phyloP scores from a whole-genome alignment of 2,797 vertebrate genomes.

The Avahi laniger region DNA sequence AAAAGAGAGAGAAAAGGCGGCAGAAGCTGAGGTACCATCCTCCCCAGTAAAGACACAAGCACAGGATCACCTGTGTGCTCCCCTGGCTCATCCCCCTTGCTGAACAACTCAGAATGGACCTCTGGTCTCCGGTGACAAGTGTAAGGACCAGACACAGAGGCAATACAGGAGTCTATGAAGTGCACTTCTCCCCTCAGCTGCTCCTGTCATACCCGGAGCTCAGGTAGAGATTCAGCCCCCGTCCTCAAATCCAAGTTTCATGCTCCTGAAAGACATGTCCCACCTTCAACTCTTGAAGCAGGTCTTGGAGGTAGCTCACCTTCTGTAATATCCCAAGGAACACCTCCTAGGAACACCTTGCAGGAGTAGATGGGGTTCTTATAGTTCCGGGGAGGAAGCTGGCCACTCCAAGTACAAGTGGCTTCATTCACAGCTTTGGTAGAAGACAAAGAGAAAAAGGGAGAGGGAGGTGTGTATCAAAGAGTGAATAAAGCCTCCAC shows the following conservation, averaged over 20 bases:
- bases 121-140: background rate
- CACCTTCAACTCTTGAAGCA: background rate
- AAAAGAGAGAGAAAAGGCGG: background rate
- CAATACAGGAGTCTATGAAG: background rate
- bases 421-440: slow-evolving; percentile 96
- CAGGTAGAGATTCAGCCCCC: background rate
- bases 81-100: background rate
- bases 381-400: slow-evolving; percentile 96
- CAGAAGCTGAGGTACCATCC: background rate
- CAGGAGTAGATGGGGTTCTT: slow-evolving; percentile 98
- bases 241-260: background rate
- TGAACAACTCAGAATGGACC: background rate
- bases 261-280: background rate
- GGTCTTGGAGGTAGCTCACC: slow-evolving; percentile 84
- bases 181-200: background rate
- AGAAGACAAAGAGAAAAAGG: background rate
- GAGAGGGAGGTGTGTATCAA: background rate
- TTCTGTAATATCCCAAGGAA: slow-evolving; percentile 99
- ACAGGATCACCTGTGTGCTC: background rate
- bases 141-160: background rate
- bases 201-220: background rate
- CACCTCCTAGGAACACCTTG: slow-evolving; percentile 98
- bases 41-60: background rate
- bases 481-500: background rate
- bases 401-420: slow-evolving; percentile 98